Conservation (phyloP, 2,797 vertebrate genomes). For the Sebastes nivosus region DNA sequence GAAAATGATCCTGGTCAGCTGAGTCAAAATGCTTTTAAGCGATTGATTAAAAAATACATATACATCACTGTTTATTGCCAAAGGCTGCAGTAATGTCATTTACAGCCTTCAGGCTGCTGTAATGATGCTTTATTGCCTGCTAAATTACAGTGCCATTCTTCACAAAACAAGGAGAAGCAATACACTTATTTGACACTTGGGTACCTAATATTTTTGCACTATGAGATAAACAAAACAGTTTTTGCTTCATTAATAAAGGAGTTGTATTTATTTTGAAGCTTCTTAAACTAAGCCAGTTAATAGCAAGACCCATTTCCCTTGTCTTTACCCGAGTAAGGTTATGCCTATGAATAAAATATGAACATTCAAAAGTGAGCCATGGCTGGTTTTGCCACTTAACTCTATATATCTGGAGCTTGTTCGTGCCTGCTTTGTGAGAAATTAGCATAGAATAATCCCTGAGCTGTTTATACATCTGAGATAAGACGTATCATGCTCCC, state of each 20-base stretch:
- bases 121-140: constrained; percentile 11
- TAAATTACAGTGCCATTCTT: background rate
- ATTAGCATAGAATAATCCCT: background rate
- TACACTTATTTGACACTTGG: background rate
- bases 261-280: background rate
- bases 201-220: background rate
- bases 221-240: background rate
- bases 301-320: background rate
- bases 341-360: background rate
- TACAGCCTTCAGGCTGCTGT: constrained; percentile 3
- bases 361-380: background rate
- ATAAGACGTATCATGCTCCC: background rate
- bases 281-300: background rate
- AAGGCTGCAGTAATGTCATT: constrained; percentile 16
- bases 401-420: background rate
- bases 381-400: constrained; percentile 1
- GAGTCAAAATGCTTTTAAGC: constrained; percentile 38
- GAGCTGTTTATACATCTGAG: background rate
- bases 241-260: background rate
- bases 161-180: background rate
- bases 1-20: constrained; percentile 21
- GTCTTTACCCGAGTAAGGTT: background rate
- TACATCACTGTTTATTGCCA: constrained; percentile 10
- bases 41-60: constrained; percentile 33
- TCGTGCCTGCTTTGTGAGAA: background rate